Base-by-base conservation (phyloP, 2,888 invertebrate genomes). In the Leptinotarsa peninsularis region DNA sequence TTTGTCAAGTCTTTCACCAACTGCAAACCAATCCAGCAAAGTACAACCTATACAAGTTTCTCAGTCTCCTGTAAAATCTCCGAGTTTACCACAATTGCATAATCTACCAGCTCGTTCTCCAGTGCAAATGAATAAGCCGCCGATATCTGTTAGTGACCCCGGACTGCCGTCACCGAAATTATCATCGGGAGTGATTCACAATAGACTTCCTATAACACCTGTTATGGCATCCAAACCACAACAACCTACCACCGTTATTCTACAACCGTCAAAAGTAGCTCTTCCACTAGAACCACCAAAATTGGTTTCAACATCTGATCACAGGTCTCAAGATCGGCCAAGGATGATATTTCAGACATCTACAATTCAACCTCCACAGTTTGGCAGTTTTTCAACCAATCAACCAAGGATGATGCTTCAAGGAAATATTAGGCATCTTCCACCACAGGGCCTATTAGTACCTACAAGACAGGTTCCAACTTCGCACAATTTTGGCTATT, bases 191-290 rank as follows among this genome's bases (percentile, higher is more conserved):
- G 68, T 84, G 17, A 83, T 81, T 66, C 89, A 91, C 75, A 91
- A 90, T 82, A 86, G 92, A 67, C 86, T 92, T 75, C 91, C 92
- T 49, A 90, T 91, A 60, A 90, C 91, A 33, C 90, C 92, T 56
- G 90, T 92, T 43, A 87, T 92, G 81, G 91, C 91, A 81, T 88
- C 91, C 7, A 92, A 92, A 86, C 90, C 91, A 77, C 83, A 91
- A 54, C 91, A 89, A 84, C 85, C 90, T 1, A 90, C 89, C 73
- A 91, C 90, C 74, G 86, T 88, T 50, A 81, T 87, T 72, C 80
- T 88, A 56, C 88, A 88, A 69, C 88, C 88, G 78, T 82, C 89
- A 3, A 87, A 82, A 27, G 78, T 85, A 21, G 87, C 87, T 5
- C 86, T 86, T 74, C 76, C 84, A 56, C 80, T 85, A 13, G 86